These are phyloP conservation scores for Griposia aprilina DNA, from an alignment of 2,888 invertebrate species.

Conservation along the genomic window DNA sequence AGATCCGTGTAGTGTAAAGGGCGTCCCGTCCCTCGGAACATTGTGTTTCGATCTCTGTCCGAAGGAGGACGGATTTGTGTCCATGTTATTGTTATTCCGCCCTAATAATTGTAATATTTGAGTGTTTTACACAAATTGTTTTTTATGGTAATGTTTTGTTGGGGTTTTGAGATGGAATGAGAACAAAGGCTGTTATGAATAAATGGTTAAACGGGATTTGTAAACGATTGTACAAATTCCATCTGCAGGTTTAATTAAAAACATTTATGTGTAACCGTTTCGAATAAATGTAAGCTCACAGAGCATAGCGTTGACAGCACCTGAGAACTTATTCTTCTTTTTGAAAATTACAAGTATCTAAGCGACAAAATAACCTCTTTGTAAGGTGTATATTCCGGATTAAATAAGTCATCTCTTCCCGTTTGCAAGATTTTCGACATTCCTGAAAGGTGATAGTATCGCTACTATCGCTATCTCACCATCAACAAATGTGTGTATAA, in stretches of 20 bases:
- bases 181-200: conserved; percentile 36
- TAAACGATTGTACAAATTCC: conserved; percentile 7
- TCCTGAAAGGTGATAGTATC: neutral
- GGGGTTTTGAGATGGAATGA: conserved; percentile 24
- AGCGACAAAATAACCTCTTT: neutral
- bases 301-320: too few species aligned
- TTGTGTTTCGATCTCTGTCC: conserved; percentile 39
- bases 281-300: neutral
- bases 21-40: conserved; percentile 35
- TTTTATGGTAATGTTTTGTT: conserved; percentile 54
- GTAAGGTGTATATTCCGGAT: neutral
- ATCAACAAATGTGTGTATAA: neutral
- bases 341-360: neutral
- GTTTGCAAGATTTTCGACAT: too few species aligned
- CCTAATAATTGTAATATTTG: conserved; percentile 59
- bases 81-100: conserved; percentile 47
- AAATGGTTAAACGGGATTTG: conserved; percentile 27
- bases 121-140: conserved; percentile 53
- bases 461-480: neutral
- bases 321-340: neutral
- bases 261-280: neutral
- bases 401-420: neutral
- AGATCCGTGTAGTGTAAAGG: conserved; percentile 67
- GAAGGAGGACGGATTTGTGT: conserved; percentile 46
- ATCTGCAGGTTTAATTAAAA: neutral